Percentiles rank a stretch among this genome's conserved stretches.
phyloP scores from a whole-genome alignment of 2,888 invertebrate species.

The Prosapia bicincta region DNA sequence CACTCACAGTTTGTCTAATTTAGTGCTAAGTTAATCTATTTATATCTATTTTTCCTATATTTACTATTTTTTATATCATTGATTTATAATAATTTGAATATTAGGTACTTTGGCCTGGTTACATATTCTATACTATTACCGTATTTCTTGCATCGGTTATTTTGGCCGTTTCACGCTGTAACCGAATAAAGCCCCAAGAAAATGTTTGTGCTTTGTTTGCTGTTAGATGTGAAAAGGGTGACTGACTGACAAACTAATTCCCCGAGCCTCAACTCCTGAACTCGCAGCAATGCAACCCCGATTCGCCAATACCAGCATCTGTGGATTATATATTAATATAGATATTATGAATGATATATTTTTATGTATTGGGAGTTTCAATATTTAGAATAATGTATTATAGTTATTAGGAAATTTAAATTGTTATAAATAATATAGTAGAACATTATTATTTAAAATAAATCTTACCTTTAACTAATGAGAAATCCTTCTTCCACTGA shows the following conservation, averaged over 20 bases:
- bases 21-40: too few relatives aligned
- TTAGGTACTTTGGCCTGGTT: too few relatives aligned
- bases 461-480: neutral
- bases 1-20: too few relatives aligned
- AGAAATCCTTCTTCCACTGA: neutral
- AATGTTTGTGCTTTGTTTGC: too few relatives aligned
- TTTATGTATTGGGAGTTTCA: neutral
- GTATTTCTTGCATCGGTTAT: too few relatives aligned
- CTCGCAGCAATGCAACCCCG: neutral
- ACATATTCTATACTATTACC: too few relatives aligned
- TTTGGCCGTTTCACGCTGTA: too few relatives aligned
- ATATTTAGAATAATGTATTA: too few relatives aligned
- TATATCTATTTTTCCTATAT: too few relatives aligned
- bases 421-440: neutral
- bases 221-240: neutral
- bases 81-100: too few relatives aligned
- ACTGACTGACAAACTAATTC: neutral
- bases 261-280: neutral
- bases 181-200: neutral
- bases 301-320: neutral
- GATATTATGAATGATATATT: neutral
- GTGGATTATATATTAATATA: neutral
- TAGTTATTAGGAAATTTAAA: neutral
- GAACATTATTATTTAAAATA: too few relatives aligned
- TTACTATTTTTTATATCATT: too few relatives aligned